These are phyloP conservation scores for Diplazon laetatorius DNA, from an alignment of 2,888 invertebrate species.

Conservation along the genomic window DNA sequence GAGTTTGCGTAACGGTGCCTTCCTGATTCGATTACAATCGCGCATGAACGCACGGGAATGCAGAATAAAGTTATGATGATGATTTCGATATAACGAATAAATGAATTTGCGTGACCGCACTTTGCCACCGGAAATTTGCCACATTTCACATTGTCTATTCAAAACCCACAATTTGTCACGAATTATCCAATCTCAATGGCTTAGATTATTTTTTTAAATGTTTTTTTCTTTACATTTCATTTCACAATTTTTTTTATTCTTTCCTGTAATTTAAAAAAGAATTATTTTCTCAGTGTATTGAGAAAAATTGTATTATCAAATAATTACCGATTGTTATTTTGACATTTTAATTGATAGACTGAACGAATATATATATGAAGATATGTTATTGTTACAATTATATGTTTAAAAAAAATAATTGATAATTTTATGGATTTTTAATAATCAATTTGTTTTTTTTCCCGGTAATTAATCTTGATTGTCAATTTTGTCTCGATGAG, in stretches of 20 bases:
- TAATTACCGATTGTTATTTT: background rate
- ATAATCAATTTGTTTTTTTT: background rate
- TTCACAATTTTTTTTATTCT: background rate
- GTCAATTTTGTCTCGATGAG: background rate
- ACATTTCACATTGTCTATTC: background rate
- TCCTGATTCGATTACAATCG: constrained; percentile 48
- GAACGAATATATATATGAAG: no score
- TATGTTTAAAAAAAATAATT: no score
- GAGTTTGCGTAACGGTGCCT: constrained; percentile 64
- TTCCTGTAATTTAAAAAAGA: no score
- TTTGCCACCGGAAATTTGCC: background rate
- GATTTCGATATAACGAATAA: background rate
- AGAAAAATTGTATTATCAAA: background rate
- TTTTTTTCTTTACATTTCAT: background rate
- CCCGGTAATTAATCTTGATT: background rate
- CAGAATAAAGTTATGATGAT: background rate
- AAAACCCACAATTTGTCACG: background rate
- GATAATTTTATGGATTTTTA: background rate
- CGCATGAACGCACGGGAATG: constrained; percentile 16
- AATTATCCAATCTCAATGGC: background rate
- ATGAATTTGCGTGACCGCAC: constrained; percentile 2
- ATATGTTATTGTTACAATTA: no score
- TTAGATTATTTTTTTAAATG: no score
- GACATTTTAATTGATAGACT: no score
- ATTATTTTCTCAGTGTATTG: background rate